Conservation (phyloP, 2,888 invertebrate species). For the Alloplasta piceator region DNA sequence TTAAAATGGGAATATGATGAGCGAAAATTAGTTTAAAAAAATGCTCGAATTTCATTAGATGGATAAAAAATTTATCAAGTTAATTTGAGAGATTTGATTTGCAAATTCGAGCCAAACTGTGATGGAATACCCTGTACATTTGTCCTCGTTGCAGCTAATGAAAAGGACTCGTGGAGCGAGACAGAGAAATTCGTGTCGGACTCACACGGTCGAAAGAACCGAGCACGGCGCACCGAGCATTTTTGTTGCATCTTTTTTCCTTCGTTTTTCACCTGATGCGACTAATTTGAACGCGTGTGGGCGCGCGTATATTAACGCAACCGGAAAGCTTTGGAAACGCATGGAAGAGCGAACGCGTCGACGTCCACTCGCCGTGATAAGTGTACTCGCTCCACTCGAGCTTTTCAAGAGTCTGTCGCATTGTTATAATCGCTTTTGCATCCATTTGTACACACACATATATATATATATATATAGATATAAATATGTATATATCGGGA, state of each 20-base stretch:
- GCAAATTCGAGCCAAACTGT: background rate
- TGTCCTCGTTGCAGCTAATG: background rate
- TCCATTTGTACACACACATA: background rate
- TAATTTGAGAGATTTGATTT: too few species aligned
- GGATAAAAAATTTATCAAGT: too few species aligned
- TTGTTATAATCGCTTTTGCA: constrained; percentile 51
- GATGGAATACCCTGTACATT: too few species aligned
- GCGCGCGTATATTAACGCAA: constrained; percentile 21
- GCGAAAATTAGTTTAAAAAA: too few species aligned
- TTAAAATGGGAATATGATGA: too few species aligned
- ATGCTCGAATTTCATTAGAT: too few species aligned
- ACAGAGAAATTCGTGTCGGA: background rate
- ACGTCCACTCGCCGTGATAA: constrained; percentile 44
- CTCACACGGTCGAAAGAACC: constrained; percentile 6
- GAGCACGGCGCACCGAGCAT: background rate
- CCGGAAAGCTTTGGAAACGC: constrained; percentile 34
- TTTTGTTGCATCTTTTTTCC: background rate
- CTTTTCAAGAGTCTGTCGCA: constrained; percentile 34
- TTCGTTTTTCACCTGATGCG: background rate
- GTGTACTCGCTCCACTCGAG: constrained; percentile 37
- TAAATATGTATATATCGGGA: background rate
- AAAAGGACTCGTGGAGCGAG: background rate
- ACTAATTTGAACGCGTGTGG: constrained; percentile 32
- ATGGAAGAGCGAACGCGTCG: constrained; percentile 38
- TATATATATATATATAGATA: constrained; percentile 20